Evolutionary conservation across 2,888 invertebrate genomes (phyloP), one percentile per base, ranked within the genome.

Genomic region (Cerceris rybyensis): DNA sequence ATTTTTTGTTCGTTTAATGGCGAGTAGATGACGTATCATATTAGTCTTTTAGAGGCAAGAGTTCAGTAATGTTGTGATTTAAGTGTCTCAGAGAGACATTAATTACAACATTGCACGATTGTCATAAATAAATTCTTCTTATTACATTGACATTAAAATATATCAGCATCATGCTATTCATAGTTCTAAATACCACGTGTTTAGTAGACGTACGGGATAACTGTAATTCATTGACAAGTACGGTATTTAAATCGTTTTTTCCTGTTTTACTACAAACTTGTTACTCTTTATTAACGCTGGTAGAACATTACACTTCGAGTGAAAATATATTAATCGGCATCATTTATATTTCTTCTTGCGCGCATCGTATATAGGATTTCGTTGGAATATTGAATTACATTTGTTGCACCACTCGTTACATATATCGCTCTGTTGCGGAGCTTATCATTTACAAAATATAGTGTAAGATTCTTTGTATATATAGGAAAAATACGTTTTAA

Each of bases 321-420:
- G 55, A n/a, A 49, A 69, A 49, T 13, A 54, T 54, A 54, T 69
- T 49, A 50, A 61, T 69, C 54, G 43, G 41, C 39, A 17, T 54
- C 28, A 28, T 70, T 39, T 28, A 16, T 60, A 65, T 16, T 49
- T 65, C 52, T 42, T 14, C 14, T 49, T 13, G 42, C 7, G n/a
- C 57, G n/a, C 57, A 70, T 70, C 63, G n/a, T 58, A 16, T 28
- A 28, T 28, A 28, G 28, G 28, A 28, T 75, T 65, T 58, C 73
- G 41, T n/a, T 41, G 28, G 28, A 28, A 28, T 60, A 8, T 46
- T 9, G 57, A 39, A 67, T 73, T 43, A 17, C 46, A 58, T 58
- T 58, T 9, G 67, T 57, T 58, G 67, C 41, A 46, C 17, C 50
- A 76, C 68, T 55, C 39, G 58, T 17, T 49, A 16, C 43, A 28